Evolutionary conservation across 2,113 vertebrate species (phyloP).

Genomic region (Trogon surrucura): DNA sequence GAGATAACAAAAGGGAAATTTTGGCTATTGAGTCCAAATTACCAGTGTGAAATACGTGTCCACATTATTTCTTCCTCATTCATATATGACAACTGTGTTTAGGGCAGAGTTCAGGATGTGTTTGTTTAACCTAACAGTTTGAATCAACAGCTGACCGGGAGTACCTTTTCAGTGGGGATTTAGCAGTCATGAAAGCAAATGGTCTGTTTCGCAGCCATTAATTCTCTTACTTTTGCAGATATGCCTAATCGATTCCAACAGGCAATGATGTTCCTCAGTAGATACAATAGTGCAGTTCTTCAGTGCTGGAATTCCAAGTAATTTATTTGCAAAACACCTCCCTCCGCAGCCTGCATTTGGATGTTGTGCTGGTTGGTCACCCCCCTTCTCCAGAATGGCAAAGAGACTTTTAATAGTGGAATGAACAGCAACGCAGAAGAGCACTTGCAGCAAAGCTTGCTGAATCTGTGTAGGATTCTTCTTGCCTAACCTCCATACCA

Average conservation of each 20-base stretch:
- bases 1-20: not conserved
- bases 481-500: not conserved
- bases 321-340: not conserved
- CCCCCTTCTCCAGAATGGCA: not conserved
- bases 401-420: not conserved
- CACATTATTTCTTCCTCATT: not conserved
- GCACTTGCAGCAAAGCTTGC: not conserved
- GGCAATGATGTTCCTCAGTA: not conserved
- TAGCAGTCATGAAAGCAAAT: not conserved
- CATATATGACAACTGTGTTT: not conserved
- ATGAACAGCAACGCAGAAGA: not conserved
- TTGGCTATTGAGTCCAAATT: not conserved
- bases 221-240: not conserved
- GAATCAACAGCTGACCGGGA: not conserved
- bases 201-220: not conserved
- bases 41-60: not conserved
- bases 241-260: not conserved
- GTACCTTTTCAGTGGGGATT: not conserved
- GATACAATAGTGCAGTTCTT: not conserved
- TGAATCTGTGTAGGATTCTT: not conserved
- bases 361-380: not conserved
- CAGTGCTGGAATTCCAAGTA: not conserved
- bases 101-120: not conserved
- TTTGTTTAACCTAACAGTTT: slow-evolving; percentile 5
- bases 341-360: not conserved